Conservation (phyloP, 2,113 vertebrate genomes). For the Lucifuga dentata region DNA sequence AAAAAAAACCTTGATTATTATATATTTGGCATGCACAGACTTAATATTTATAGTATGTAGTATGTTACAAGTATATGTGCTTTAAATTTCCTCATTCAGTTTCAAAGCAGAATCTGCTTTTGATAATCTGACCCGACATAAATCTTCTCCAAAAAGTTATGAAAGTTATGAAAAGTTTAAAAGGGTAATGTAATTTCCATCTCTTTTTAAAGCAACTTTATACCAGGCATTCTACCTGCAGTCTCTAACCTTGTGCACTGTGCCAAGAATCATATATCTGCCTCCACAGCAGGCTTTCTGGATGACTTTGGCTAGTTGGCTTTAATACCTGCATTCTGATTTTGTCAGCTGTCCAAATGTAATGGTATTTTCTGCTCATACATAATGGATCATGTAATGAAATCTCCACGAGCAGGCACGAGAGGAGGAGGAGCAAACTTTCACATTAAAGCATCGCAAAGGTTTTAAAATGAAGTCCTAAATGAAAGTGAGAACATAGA, state of each 20-base stretch:
- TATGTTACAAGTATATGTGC: too few relatives aligned
- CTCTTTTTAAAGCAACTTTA: constrained; percentile 22
- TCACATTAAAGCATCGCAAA: neutral
- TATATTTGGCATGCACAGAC: too few relatives aligned
- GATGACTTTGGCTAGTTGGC: constrained; percentile 41
- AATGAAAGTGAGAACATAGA: too few relatives aligned
- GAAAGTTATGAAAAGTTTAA: constrained; percentile 38
- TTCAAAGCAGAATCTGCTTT: neutral
- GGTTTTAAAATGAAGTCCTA: too few relatives aligned
- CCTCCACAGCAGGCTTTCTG: constrained; percentile 24
- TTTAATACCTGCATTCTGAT: constrained; percentile 24
- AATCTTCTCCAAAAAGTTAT: constrained; percentile 14
- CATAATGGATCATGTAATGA: constrained; percentile 33
- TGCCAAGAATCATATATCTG: constrained; percentile 51
- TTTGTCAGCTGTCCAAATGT: constrained; percentile 51
- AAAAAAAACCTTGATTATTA: too few relatives aligned
- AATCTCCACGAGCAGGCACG: neutral
- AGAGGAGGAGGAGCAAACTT: too few relatives aligned
- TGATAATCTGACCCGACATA: neutral
- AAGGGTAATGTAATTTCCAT: constrained; percentile 39
- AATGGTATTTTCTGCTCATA: constrained; percentile 18
- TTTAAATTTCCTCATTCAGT: neutral
- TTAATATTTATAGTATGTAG: too few relatives aligned
- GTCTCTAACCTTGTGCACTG: constrained; percentile 37
- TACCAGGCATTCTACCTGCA: constrained; percentile 15